Evolutionary conservation across 2,113 vertebrate genomes (phyloP).

Genomic region (Regulus satrapa): DNA sequence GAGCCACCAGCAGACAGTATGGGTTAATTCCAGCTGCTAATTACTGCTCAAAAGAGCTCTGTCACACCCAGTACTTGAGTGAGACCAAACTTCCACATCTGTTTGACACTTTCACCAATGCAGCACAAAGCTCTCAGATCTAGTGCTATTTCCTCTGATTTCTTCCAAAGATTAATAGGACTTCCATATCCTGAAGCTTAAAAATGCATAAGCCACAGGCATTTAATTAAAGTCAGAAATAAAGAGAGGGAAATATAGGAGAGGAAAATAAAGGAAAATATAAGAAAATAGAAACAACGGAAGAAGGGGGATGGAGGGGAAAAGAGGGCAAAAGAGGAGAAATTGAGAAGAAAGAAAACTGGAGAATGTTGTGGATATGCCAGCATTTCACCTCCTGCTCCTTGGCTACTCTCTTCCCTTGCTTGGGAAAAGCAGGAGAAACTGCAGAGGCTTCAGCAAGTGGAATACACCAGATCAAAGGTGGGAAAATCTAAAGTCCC

Average conservation of each 20-base stretch:
- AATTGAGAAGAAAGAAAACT: neutral
- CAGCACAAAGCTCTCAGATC: neutral
- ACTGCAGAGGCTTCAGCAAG: neutral
- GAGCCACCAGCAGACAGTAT: neutral
- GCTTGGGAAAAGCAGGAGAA: neutral
- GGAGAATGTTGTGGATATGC: rapidly evolving
- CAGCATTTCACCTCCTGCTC: neutral
- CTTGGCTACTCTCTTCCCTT: neutral
- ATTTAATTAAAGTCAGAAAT: neutral
- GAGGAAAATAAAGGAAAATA: no score
- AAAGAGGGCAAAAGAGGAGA: neutral
- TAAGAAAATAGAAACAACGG: neutral
- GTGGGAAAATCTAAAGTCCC: neutral
- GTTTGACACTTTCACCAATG: rapidly evolving
- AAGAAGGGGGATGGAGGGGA: neutral
- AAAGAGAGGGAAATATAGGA: no score
- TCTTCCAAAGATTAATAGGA: neutral
- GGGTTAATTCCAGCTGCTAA: neutral
- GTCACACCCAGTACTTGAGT: neutral
- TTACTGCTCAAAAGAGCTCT: neutral
- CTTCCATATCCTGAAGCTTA: neutral
- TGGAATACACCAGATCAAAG: neutral
- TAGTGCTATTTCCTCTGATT: neutral
- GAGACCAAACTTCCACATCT: neutral
- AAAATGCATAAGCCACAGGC: rapidly evolving